Base-by-base conservation (phyloP, 92 coral and sea anemone genomes). In the Bergia puertoricense region DNA sequence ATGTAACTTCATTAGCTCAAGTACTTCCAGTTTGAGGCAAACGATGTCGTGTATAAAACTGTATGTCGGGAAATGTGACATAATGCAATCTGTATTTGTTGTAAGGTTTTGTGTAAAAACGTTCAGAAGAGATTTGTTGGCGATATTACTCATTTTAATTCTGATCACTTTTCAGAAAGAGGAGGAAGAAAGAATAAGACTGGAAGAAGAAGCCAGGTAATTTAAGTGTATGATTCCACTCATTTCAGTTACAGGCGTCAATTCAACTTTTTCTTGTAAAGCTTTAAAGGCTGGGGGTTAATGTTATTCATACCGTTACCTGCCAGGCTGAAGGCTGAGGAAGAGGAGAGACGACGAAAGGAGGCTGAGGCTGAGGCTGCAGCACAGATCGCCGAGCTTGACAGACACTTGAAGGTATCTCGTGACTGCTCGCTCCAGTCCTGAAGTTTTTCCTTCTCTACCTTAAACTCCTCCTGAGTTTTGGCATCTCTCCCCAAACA, bases 361-460 rank as follows among this genome's bases (percentile, higher is more conserved):
- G 95, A 96, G 79, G 99, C 96, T 0, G 99, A 96, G 67, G 98
- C 98, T 10, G 99, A 96, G 57, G 99, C 98, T 45, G 96, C 96
- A 3, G 95, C 92, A 11, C 98, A 95, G 87, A 95, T 95, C 14
- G 98, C 98, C 14, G 98, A 95, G 74, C 89, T 96, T 11, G 99
- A 96, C 91, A 92, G 98, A 86, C 98, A 96, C 76, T 91, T 96
- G 20, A 95, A 95, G 98, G 99, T 96, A 82, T n/a, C 9, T 44
- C 13, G 54, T 42, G 69, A 46, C 20, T 57, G 1, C 76, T 6
- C 44, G 79, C 10, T n/a, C n/a, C 11, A 20, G 37, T 6, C 72
- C 62, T 11, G 0, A 16, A 39, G 38, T 4, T 38, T 1, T 48
- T 74, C 5, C 15, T 23, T 8, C 69, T 40, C 44, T 54, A 43